These are phyloP conservation scores for Coelogynopora nodosa DNA, from an alignment of 2,888 invertebrate genomes.

Conservation along the genomic window DNA sequence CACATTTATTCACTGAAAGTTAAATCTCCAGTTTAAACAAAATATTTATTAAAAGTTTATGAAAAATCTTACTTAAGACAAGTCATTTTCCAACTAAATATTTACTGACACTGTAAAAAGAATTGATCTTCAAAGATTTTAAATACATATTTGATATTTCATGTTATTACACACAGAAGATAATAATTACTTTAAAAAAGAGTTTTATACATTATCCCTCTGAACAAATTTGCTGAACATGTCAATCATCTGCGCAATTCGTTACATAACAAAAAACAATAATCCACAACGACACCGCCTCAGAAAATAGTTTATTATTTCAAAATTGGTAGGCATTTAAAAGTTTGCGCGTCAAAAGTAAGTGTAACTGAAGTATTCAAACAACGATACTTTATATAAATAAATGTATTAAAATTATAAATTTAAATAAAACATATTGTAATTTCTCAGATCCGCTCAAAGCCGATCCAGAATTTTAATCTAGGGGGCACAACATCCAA, in stretches of 20 bases:
- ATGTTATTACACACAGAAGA: no score
- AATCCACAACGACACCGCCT: neutral
- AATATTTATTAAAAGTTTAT: no score
- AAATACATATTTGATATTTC: no score
- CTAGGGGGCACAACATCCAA: no score
- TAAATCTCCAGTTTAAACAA: no score
- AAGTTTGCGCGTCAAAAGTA: neutral
- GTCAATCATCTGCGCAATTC: neutral
- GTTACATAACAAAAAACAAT: neutral
- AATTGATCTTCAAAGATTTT: no score
- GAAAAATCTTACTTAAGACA: no score
- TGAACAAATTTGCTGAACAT: neutral
- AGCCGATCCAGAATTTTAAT: no score
- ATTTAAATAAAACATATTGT: neutral
- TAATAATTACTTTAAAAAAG: neutral
- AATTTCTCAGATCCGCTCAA: no score
- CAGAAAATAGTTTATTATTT: neutral
- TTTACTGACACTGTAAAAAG: no score
- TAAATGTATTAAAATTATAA: neutral
- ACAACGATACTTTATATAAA: neutral
- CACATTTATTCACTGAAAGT: no score
- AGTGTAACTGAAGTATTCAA: neutral
- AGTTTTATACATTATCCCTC: neutral
- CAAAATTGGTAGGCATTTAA: neutral
- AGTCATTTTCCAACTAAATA: no score